Percentiles rank a stretch among this genome's conserved stretches.
phyloP scores from a whole-genome alignment of 1,140 invertebrate species.

The Drosophila sturtevanti region DNA sequence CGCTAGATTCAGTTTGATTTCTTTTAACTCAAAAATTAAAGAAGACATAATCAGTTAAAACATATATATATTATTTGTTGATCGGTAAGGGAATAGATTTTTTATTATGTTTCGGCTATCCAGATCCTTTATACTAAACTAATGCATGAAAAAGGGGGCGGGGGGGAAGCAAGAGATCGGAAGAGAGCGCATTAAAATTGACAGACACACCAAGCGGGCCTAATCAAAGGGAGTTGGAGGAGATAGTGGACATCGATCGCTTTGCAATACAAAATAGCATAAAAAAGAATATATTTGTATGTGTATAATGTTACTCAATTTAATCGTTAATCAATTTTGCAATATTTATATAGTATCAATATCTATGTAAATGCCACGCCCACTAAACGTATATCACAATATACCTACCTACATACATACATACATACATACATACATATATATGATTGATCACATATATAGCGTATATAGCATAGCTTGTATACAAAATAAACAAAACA shows the following conservation, averaged over 20 bases:
- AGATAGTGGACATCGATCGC: not conserved
- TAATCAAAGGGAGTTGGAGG: not conserved
- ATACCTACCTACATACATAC: conserved; percentile 21
- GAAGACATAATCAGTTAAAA: no score
- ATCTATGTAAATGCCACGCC: conserved; percentile 45
- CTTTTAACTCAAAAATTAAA: no score
- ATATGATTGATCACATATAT: conserved; percentile 34
- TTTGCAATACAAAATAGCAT: conserved; percentile 9
- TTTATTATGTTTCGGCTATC: no score
- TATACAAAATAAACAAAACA: conserved; percentile 37
- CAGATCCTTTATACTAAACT: no score
- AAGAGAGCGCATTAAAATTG: not conserved
- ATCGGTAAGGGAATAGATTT: no score
- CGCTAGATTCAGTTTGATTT: no score
- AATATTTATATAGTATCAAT: conserved; percentile 66
- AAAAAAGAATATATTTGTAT: conserved; percentile 32
- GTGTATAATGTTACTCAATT: conserved; percentile 55
- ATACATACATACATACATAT: conserved; percentile 21
- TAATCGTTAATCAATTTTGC: conserved; percentile 63
- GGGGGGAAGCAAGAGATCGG: no score
- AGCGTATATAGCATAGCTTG: conserved; percentile 70
- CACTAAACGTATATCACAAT: conserved; percentile 51
- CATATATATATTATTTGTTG: no score
- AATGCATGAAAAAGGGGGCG: not conserved
- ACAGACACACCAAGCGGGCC: not conserved